A percentile compares a stretch with the other conserved stretches of the same genome.
phyloP scores from a whole-genome alignment of 2,888 invertebrate genomes.

The Tricholauxania praeusta region DNA sequence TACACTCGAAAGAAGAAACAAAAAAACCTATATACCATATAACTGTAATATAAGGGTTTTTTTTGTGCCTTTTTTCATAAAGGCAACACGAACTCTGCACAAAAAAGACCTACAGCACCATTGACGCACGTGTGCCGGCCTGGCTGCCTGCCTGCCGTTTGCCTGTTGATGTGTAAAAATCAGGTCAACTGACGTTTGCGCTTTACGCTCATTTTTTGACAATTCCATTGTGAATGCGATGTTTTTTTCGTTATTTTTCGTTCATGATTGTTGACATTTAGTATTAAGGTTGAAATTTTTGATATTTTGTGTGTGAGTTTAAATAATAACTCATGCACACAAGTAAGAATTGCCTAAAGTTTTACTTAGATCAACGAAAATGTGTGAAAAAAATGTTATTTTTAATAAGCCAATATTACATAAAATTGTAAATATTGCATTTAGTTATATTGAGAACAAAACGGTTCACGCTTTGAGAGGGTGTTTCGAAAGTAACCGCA shows the following conservation, averaged over 20 bases:
- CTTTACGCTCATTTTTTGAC: neutral
- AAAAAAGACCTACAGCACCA: neutral
- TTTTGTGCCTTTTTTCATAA: neutral
- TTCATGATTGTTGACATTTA: slow-evolving; percentile 7
- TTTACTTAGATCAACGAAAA: no score
- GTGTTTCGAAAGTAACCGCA: no score
- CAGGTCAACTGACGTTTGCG: slow-evolving; percentile 22
- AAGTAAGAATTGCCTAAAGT: no score
- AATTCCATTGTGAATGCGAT: neutral
- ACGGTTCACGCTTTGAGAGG: no score
- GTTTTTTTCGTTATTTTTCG: slow-evolving; percentile 4
- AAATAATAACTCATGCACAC: neutral
- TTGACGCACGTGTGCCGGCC: slow-evolving; percentile 6
- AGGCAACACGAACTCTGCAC: neutral
- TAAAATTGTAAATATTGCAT: no score
- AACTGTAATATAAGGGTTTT: neutral
- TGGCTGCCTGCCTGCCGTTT: no score
- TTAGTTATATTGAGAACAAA: no score
- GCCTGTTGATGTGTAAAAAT: slow-evolving; percentile 20
- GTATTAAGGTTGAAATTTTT: slow-evolving; percentile 4
- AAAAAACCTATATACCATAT: no score
- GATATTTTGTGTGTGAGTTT: neutral
- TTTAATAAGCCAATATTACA: no score
- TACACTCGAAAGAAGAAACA: no score
- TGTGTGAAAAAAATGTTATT: no score